A percentile compares a stretch with the other conserved stretches of the same genome.
Evolutionary conservation across 2,888 invertebrate species (phyloP).

Genomic region (Pammene fasciana): DNA sequence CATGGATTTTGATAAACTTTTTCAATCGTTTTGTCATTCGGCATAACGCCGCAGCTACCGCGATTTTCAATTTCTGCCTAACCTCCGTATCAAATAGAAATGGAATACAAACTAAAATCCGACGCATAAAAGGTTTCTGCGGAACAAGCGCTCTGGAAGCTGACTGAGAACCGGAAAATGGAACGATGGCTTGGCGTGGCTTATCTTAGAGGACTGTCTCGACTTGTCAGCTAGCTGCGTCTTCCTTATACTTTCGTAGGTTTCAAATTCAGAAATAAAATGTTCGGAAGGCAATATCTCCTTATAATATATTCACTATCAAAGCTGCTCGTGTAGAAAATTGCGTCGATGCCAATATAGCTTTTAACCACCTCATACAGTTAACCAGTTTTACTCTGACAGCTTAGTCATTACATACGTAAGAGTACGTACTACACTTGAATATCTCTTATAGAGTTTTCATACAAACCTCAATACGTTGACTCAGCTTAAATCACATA

Average conservation of each 20-base stretch:
- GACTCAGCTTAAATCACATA: conserved; percentile 15
- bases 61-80: conserved; percentile 20
- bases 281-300: background rate
- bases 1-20: background rate
- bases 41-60: conserved; percentile 5
- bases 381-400: background rate
- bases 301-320: background rate
- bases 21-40: background rate
- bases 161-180: conserved; percentile 1
- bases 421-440: background rate
- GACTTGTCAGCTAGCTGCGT: background rate
- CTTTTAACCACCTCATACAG: background rate
- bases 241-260: background rate
- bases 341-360: background rate
- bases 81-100: conserved; percentile 4
- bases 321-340: background rate
- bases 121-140: conserved; percentile 13
- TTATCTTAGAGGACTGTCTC: conserved; percentile 7
- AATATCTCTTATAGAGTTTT: background rate
- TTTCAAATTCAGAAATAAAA: background rate
- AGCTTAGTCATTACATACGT: background rate
- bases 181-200: conserved; percentile 5
- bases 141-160: conserved; percentile 11
- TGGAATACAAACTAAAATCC: conserved; percentile 17
- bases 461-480: conserved; percentile 1